A percentile compares a stretch with the other conserved stretches of the same genome.
Conservation (phyloP, 2,888 invertebrate genomes). For the Leptinotarsa juncta region DNA sequence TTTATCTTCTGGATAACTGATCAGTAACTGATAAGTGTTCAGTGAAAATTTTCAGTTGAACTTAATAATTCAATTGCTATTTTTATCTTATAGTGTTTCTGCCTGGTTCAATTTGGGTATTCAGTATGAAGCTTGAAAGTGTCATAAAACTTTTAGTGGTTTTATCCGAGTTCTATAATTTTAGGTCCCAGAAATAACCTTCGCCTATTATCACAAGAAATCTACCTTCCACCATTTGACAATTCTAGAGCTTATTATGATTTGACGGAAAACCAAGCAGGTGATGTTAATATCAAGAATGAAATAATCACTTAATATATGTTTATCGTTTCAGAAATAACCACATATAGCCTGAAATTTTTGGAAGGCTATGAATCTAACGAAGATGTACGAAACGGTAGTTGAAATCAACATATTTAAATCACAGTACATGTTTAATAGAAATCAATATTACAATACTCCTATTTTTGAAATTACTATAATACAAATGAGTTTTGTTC, state of each 20-base stretch:
- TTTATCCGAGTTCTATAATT: conserved; percentile 3
- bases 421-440: background rate
- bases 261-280: conserved; percentile 34
- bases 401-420: background rate
- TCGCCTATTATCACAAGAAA: conserved; percentile 39
- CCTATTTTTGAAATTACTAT: background rate
- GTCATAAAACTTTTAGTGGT: no score
- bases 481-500: background rate
- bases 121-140: no score
- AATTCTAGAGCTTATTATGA: conserved; percentile 40
- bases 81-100: no score
- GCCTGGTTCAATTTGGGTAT: no score
- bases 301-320: background rate
- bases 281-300: conserved; percentile 8
- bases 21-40: no score
- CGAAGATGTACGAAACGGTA: conserved; percentile 25
- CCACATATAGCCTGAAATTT: conserved; percentile 33
- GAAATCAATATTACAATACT: background rate
- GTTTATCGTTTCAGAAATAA: conserved; percentile 31
- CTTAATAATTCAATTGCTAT: no score
- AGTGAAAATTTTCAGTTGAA: no score
- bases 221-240: conserved; percentile 40
- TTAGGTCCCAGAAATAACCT: conserved; percentile 30
- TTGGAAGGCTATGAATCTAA: conserved; percentile 34
- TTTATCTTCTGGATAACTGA: no score